Base-by-base conservation (phyloP, 1,140 invertebrate genomes). In the Tyrophagus putrescentiae region DNA sequence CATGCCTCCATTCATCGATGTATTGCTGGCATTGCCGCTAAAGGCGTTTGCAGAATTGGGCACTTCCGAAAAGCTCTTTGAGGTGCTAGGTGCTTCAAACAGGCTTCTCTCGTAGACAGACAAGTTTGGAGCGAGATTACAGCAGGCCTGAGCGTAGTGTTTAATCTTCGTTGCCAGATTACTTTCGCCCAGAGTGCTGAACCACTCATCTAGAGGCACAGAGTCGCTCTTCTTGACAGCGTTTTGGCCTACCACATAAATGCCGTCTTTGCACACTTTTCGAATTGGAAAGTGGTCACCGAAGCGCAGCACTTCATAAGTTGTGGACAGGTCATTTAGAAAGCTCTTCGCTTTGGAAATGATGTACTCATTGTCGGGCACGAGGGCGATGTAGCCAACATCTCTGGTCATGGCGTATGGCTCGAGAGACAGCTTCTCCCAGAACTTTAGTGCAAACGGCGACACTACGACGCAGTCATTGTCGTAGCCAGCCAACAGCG, bases 381-480 rank as follows among this genome's bases (percentile, higher is more conserved):
- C 82, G 0, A 98, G 78, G 5, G 96, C 88, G 31, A 97, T 78
- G 69, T 98, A 98, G 4, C 88, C 89, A 2, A 98, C 81, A 70
- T 98, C 92, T 27, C 92, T 78, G 0, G 84, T 78, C 68, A 88
- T 87, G 6, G 90, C 84, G 71, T 93, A 97, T 0, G 95, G 95
- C 71, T 97, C 92, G 3, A 98, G 73, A 0, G 89, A 75, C 1
- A 96, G 75, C 68, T 91, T 88, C 70, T 97, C 92, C 93, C 93
- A 97, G 68, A 87, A 90, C 60, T 86, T 84, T 25, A 98, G 76
- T 18, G 89, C 86, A 70, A 91, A 88, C 0, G 93, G 93, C 11
- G 90, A 88, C 25, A 96, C 73, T 1, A 87, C 84, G 2, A 97
- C 72, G 87, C 90, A 95, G 72, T 98, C 93, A 67, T 88, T 84